phyloP scores from a whole-genome alignment of 2,888 invertebrate species.

The Tromatobia lineatoria region DNA sequence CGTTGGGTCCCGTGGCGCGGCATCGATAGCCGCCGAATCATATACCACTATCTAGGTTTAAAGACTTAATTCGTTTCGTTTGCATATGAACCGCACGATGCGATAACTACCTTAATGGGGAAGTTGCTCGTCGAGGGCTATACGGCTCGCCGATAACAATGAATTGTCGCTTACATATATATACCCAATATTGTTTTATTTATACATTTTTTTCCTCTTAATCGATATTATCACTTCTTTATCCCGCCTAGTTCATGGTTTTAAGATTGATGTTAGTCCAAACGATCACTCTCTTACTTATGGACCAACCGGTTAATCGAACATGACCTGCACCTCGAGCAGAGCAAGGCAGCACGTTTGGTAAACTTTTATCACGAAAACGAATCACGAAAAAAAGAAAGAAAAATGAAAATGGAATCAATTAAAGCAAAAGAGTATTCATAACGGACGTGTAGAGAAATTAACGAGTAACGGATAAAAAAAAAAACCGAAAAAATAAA shows the following conservation, averaged over 20 bases:
- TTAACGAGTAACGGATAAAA: slow-evolving; percentile 48
- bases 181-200: slow-evolving; percentile 24
- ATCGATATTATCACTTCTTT: slow-evolving; percentile 52
- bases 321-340: slow-evolving; percentile 74
- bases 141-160: slow-evolving; percentile 52
- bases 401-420: slow-evolving; percentile 35
- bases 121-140: slow-evolving; percentile 64
- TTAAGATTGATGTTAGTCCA: slow-evolving; percentile 67
- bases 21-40: slow-evolving; percentile 34
- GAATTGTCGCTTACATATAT: slow-evolving; percentile 42
- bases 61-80: slow-evolving; percentile 70
- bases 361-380: slow-evolving; percentile 57
- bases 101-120: slow-evolving; percentile 62
- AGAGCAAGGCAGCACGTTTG: slow-evolving; percentile 74
- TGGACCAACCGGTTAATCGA: slow-evolving; percentile 75
- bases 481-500: slow-evolving; percentile 45
- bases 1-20: slow-evolving; percentile 54
- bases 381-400: slow-evolving; percentile 39
- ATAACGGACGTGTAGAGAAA: slow-evolving; percentile 62
- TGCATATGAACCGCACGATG: slow-evolving; percentile 67
- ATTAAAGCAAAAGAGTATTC: slow-evolving; percentile 49
- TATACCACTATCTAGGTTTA: slow-evolving; percentile 47
- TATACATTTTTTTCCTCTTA: slow-evolving; percentile 31
- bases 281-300: slow-evolving; percentile 74
- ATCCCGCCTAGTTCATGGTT: slow-evolving; percentile 60